Percentiles rank a stretch among this genome's conserved stretches.
phyloP scores from a whole-genome alignment of 2,888 invertebrate species.

The Amiota minor region DNA sequence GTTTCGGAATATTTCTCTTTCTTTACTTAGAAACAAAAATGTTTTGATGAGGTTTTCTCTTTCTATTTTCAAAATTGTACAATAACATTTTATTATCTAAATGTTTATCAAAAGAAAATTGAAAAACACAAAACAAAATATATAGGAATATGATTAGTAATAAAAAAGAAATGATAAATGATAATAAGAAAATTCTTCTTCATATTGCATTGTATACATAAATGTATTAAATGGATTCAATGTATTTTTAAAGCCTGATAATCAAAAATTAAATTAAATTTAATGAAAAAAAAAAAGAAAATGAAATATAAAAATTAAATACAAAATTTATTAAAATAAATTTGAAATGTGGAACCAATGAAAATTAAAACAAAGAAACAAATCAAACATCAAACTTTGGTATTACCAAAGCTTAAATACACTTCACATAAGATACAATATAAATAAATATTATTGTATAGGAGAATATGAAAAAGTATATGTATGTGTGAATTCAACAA shows the following conservation, averaged over 20 bases:
- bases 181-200: neutral
- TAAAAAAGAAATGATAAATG: neutral
- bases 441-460: too few relatives aligned
- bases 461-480: too few relatives aligned
- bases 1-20: slow-evolving; percentile 12
- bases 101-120: neutral
- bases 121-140: neutral
- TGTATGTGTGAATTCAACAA: too few relatives aligned
- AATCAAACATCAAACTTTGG: neutral
- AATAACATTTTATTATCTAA: neutral
- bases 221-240: slow-evolving; percentile 13
- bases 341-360: slow-evolving; percentile 14
- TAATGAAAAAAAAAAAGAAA: slow-evolving; percentile 43
- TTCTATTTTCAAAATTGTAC: neutral
- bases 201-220: neutral
- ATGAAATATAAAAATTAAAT: neutral
- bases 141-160: too few relatives aligned
- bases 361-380: neutral
- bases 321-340: neutral
- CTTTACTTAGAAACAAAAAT: neutral
- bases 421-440: too few relatives aligned
- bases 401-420: too few relatives aligned
- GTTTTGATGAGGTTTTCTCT: neutral
- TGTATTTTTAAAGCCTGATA: slow-evolving; percentile 62
- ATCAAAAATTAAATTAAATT: slow-evolving; percentile 71